A percentile compares a stretch with the other conserved stretches of the same genome.
Evolutionary conservation across 2,797 vertebrate species (phyloP).

Genomic region (Poeciliopsis presidionis): DNA sequence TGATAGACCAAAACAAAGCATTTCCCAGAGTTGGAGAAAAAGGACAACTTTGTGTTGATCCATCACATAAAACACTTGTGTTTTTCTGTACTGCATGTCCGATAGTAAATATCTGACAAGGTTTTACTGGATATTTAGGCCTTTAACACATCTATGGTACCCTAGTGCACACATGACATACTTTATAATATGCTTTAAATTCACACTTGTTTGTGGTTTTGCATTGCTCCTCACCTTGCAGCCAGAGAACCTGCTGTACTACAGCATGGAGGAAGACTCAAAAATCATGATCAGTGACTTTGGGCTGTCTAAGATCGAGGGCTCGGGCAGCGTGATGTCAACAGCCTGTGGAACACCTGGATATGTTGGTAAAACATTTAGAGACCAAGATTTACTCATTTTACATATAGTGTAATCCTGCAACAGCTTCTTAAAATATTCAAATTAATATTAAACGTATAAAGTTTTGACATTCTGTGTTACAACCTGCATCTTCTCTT

Average conservation of each 20-base stretch:
- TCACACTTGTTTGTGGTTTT: background rate
- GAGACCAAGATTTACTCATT: background rate
- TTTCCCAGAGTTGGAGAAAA: background rate
- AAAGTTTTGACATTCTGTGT: constrained; percentile 2
- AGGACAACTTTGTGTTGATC: background rate
- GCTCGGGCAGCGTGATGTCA: constrained; percentile 92
- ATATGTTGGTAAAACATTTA: constrained; percentile 87
- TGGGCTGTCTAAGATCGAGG: constrained; percentile 95
- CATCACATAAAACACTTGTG: background rate
- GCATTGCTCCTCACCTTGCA: constrained; percentile 48
- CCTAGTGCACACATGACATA: background rate
- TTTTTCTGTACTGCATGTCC: background rate
- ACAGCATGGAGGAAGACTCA: constrained; percentile 96
- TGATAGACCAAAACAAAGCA: background rate
- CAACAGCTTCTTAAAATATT: background rate
- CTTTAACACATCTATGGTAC: background rate
- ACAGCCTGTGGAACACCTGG: constrained; percentile 96
- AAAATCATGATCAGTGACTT: constrained; percentile 99
- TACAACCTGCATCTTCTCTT: constrained; percentile 3
- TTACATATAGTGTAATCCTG: background rate
- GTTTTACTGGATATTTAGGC: background rate
- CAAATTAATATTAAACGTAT: background rate
- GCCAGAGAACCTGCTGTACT: constrained; percentile 97
- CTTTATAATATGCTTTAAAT: background rate
- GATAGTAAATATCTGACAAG: background rate